A percentile compares a stretch with the other conserved stretches of the same genome.
Evolutionary conservation across 2,888 invertebrate genomes (phyloP).

Genomic region (Apomyelois bistriatella): DNA sequence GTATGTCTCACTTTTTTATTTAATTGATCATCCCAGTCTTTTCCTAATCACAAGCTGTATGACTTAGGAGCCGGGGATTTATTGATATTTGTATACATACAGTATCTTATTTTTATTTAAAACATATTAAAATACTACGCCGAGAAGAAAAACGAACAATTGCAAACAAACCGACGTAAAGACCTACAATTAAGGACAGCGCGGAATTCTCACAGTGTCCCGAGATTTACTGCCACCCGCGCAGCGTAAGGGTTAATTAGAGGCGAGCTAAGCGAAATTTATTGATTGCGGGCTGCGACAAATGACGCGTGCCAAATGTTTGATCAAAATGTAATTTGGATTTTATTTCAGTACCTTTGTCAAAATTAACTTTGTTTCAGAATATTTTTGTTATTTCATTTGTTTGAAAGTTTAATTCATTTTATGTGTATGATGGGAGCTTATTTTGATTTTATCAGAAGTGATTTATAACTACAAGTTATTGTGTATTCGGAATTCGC

Average conservation of each 20-base stretch:
- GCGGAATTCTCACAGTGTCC: constrained; percentile 44
- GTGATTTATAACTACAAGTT: too few relatives aligned
- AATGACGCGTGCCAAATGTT: constrained; percentile 38
- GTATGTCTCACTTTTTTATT: too few relatives aligned
- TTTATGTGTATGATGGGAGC: too few relatives aligned
- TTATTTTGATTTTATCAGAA: too few relatives aligned
- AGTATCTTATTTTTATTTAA: too few relatives aligned
- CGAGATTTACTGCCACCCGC: constrained; percentile 55
- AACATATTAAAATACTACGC: not conserved
- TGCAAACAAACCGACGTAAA: constrained; percentile 31
- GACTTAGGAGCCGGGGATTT: too few relatives aligned
- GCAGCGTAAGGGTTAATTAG: constrained; percentile 67
- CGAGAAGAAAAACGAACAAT: constrained; percentile 7
- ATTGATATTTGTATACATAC: too few relatives aligned
- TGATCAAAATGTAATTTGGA: constrained; percentile 20
- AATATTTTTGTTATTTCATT: not conserved
- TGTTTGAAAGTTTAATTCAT: not conserved
- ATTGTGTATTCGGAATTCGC: too few relatives aligned
- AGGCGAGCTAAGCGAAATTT: constrained; percentile 58
- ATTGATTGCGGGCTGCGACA: constrained; percentile 45
- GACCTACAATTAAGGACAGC: constrained; percentile 48
- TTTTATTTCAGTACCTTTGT: not conserved
- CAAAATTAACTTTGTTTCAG: not conserved
- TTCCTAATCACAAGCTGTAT: too few relatives aligned
- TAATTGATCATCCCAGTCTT: too few relatives aligned